phyloP scores from a whole-genome alignment of 2,888 invertebrate genomes.

The Eumerus sabulonum region DNA sequence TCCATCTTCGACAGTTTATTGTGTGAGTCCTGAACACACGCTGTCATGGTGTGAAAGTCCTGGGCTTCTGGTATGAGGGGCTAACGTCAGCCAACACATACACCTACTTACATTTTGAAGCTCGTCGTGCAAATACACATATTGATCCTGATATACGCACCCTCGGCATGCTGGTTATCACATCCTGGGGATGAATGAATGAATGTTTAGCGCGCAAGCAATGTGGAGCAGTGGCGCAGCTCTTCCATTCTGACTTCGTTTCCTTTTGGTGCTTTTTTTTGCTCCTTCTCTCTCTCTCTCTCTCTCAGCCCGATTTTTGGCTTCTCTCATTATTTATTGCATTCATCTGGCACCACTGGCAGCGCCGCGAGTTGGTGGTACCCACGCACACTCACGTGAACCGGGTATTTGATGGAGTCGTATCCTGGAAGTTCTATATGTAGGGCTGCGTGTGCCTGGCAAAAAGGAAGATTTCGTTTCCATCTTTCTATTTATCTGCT shows the following conservation, averaged over 20 bases:
- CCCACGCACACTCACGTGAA: conserved; percentile 8
- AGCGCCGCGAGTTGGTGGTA: conserved; percentile 28
- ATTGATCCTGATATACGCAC: background rate
- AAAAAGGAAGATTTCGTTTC: conserved; percentile 42
- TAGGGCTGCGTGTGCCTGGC: conserved; percentile 31
- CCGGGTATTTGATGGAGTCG: background rate
- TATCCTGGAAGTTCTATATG: conserved; percentile 19
- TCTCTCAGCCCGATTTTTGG: conserved; percentile 60
- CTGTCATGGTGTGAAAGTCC: too few species aligned
- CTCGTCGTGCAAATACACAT: background rate
- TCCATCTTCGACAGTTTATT: too few species aligned
- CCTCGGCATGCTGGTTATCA: conserved; percentile 44
- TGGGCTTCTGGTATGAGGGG: conserved; percentile 20
- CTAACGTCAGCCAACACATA: background rate
- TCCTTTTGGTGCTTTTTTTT: conserved; percentile 41
- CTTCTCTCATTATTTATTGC: conserved; percentile 65
- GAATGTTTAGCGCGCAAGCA: conserved; percentile 62
- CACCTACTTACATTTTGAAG: too few species aligned
- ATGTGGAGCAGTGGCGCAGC: conserved; percentile 63
- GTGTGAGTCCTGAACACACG: too few species aligned
- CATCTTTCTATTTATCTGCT: conserved; percentile 14
- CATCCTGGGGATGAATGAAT: conserved; percentile 67
- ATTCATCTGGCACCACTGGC: conserved; percentile 50
- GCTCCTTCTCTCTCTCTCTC: too few species aligned
- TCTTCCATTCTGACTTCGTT: conserved; percentile 23